Conservation (phyloP, 1,140 invertebrate genomes). For the Lithobius niger region DNA sequence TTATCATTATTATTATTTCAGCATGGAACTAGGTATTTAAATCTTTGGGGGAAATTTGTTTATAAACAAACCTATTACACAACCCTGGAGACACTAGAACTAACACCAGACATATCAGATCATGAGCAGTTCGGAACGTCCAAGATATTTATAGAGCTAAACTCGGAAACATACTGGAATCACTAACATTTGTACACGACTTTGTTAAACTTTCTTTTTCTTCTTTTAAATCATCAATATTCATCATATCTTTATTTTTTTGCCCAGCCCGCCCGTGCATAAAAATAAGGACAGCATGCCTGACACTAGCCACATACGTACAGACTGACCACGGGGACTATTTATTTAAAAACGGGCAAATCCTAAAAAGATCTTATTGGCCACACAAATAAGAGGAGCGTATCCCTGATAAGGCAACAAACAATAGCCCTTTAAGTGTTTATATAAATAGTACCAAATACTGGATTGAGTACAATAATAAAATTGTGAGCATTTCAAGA, state of each 20-base stretch:
- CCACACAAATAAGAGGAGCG: slow-evolving; percentile 4
- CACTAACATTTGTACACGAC: slow-evolving; percentile 6
- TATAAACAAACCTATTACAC: slow-evolving; percentile 11
- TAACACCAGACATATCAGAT: slow-evolving; percentile 7
- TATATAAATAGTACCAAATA: slow-evolving; percentile 10
- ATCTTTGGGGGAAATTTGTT: slow-evolving; percentile 11
- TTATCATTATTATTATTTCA: too few relatives aligned
- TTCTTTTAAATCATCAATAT: too few relatives aligned
- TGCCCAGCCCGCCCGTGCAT: too few relatives aligned
- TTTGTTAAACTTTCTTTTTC: too few relatives aligned
- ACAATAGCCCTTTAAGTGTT: slow-evolving; percentile 2
- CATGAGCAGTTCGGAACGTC: slow-evolving; percentile 11
- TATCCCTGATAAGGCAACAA: slow-evolving; percentile 9
- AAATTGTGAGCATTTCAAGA: slow-evolving; percentile 11
- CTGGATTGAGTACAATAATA: slow-evolving; percentile 9
- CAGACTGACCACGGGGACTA: not conserved
- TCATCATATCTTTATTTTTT: too few relatives aligned
- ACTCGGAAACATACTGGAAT: slow-evolving; percentile 7
- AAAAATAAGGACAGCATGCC: too few relatives aligned
- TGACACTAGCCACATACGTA: too few relatives aligned
- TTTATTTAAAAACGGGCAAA: not conserved
- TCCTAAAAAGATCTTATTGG: slow-evolving; percentile 1
- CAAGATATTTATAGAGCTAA: slow-evolving; percentile 1
- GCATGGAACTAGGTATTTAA: slow-evolving; percentile 27
- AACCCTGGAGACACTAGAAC: slow-evolving; percentile 11